A percentile compares a stretch with the other conserved stretches of the same genome.
phyloP scores from a whole-genome alignment of 2,797 vertebrate species.

The Gymnothorax javanicus region DNA sequence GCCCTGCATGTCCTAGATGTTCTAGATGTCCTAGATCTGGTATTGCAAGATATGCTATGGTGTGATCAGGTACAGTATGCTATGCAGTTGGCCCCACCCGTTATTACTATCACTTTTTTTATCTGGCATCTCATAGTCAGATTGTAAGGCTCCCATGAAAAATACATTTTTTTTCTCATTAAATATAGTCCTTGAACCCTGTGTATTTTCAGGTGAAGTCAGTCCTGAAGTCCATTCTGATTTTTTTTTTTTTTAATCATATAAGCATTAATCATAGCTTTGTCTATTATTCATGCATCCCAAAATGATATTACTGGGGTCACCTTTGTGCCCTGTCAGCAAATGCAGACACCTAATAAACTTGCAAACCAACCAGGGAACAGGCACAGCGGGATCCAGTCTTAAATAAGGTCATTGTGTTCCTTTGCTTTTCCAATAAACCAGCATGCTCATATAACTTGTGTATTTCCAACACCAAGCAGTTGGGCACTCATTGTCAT shows the following conservation, averaged over 20 bases:
- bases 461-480: not conserved
- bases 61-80: no score
- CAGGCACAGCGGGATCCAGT: not conserved
- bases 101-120: not conserved
- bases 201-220: conserved; percentile 24
- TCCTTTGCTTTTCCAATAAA: conserved; percentile 22
- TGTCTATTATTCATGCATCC: conserved; percentile 54
- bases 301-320: conserved; percentile 36
- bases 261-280: conserved; percentile 53
- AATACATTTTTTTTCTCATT: not conserved
- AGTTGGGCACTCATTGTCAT: not conserved
- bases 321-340: conserved; percentile 29
- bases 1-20: not conserved
- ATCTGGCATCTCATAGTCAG: not conserved
- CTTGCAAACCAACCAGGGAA: not conserved
- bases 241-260: conserved; percentile 41
- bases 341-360: not conserved
- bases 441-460: conserved; percentile 17
- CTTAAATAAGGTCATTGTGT: not conserved
- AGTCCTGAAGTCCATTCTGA: conserved; percentile 39
- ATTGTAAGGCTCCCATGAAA: not conserved
- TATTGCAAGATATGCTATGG: no score
- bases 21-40: not conserved
- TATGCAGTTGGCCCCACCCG: not conserved
- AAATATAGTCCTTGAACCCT: not conserved